Percentiles rank a stretch among this genome's conserved stretches.
Conservation (phyloP, 2,888 invertebrate genomes). For the Disparrhopalites patrizii region DNA sequence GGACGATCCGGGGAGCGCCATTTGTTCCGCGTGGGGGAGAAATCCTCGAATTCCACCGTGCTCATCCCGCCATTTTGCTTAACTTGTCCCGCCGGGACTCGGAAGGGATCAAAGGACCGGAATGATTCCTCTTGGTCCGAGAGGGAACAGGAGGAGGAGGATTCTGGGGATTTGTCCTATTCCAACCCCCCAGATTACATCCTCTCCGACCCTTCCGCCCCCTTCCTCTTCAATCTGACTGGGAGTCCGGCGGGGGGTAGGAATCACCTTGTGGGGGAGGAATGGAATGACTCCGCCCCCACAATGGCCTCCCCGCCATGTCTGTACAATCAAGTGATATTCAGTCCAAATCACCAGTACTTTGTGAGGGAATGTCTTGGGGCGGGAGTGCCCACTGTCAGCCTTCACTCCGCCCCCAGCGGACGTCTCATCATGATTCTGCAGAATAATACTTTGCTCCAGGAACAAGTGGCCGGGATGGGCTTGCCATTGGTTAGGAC, state of each 20-base stretch:
- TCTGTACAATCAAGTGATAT: slow-evolving; percentile 45
- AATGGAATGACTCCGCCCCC: too few relatives aligned
- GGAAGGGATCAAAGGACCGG: background rate
- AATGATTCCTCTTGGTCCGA: background rate
- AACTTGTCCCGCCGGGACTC: slow-evolving; percentile 51
- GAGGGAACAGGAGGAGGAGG: too few relatives aligned
- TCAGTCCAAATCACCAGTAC: slow-evolving; percentile 53
- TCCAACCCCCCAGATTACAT: background rate
- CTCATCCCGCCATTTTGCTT: slow-evolving; percentile 51
- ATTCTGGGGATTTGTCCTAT: background rate
- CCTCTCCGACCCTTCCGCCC: background rate
- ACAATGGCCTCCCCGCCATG: slow-evolving; percentile 38
- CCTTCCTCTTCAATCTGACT: background rate
- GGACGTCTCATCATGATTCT: slow-evolving; percentile 39
- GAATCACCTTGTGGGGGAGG: background rate
- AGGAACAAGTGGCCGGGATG: slow-evolving; percentile 61
- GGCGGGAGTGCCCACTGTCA: slow-evolving; percentile 54
- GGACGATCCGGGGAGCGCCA: slow-evolving; percentile 75
- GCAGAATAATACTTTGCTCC: slow-evolving; percentile 65
- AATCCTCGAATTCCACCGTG: slow-evolving; percentile 52
- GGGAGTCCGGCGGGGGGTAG: background rate
- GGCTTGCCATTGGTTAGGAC: slow-evolving; percentile 71
- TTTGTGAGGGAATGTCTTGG: slow-evolving; percentile 74
- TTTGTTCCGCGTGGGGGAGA: slow-evolving; percentile 65
- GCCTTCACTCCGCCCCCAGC: slow-evolving; percentile 47